These are phyloP conservation scores for Euleptes europaea DNA, from an alignment of 2,113 vertebrate genomes.

Conservation along the genomic window DNA sequence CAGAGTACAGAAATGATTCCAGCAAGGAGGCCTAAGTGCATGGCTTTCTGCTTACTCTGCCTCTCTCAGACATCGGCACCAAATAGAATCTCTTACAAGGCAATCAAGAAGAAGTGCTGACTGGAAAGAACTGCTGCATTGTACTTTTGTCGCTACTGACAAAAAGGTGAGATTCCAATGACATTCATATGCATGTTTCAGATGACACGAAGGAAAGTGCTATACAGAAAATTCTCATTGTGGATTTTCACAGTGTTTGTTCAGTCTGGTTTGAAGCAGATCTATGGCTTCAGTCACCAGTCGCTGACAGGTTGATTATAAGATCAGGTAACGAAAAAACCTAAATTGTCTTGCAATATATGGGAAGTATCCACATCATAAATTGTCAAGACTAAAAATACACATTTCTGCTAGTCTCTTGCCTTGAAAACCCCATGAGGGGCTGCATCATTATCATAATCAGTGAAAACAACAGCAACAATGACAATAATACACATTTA, in stretches of 20 bases:
- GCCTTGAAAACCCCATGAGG: too few species aligned
- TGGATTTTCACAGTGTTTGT: conserved; percentile 21
- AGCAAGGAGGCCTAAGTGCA: not conserved
- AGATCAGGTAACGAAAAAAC: too few species aligned
- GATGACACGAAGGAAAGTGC: conserved; percentile 30
- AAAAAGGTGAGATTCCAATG: conserved; percentile 12
- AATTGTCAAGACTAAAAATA: not conserved
- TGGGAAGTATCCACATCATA: not conserved
- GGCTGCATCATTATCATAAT: too few species aligned
- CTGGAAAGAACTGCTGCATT: conserved; percentile 28
- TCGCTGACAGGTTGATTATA: not conserved
- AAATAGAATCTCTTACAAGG: not conserved
- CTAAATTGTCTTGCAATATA: not conserved
- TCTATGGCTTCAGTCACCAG: not conserved
- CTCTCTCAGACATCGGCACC: not conserved
- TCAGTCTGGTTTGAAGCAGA: not conserved
- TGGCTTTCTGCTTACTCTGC: not conserved
- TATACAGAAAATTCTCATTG: not conserved
- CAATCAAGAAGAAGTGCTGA: conserved; percentile 63
- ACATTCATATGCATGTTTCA: conserved; percentile 43
- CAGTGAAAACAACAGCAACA: too few species aligned
- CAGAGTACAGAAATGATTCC: not conserved
- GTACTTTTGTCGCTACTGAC: not conserved
- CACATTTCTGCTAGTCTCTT: too few species aligned
- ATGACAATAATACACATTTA: too few species aligned